These are phyloP conservation scores for Balaenoptera acutorostrata DNA, from an alignment of 2,113 vertebrate genomes.

Conservation along the genomic window DNA sequence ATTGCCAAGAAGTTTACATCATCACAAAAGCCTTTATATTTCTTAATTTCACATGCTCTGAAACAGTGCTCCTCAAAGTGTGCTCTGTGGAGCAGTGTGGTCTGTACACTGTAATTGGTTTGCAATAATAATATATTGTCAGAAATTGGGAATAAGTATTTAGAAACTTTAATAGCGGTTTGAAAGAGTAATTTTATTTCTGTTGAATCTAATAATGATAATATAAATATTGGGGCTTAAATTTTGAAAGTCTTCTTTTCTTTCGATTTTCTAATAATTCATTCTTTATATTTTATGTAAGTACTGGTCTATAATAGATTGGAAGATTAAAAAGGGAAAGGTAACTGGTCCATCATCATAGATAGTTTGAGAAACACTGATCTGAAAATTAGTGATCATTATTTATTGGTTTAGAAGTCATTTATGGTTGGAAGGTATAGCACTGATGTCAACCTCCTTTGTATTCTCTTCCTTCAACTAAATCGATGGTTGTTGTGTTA, in stretches of 20 bases:
- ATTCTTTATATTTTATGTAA: not conserved
- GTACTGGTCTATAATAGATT: not conserved
- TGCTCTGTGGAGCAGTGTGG: not conserved
- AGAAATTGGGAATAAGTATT: not conserved
- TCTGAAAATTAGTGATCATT: not conserved
- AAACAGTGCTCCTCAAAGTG: not conserved
- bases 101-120: not conserved
- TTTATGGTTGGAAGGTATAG: not conserved
- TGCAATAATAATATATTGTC: not conserved
- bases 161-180: not conserved
- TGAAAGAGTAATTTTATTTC: not conserved
- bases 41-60: not conserved
- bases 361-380: not conserved
- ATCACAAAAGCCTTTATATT: not conserved
- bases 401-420: not conserved
- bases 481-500: not conserved
- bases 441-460: not conserved
- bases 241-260: not conserved
- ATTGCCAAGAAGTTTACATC: not conserved
- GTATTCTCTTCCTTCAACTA: not conserved
- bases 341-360: not conserved
- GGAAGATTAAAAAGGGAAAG: not conserved
- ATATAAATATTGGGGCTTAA: not conserved
- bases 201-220: not conserved
- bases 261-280: not conserved